phyloP scores from a whole-genome alignment of 2,113 vertebrate genomes.

The Pteronura brasiliensis region DNA sequence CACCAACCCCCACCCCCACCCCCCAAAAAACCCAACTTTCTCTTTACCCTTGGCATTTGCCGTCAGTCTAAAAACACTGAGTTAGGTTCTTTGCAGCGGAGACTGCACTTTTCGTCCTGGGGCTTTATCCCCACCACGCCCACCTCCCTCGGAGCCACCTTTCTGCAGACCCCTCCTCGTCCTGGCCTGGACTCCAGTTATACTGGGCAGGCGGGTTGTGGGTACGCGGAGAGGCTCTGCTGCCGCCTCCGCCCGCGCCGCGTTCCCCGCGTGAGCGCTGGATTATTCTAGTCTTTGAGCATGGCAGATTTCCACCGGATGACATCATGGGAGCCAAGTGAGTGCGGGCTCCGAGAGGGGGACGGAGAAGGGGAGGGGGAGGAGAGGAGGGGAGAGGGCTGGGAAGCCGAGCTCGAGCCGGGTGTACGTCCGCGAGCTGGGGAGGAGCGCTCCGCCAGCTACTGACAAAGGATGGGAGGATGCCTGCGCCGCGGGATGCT shows the following conservation, averaged over 20 bases:
- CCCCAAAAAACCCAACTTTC: slow-evolving; percentile 47
- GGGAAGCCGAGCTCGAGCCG: slow-evolving; percentile 16
- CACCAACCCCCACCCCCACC: too few species aligned
- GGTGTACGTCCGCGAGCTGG: neutral
- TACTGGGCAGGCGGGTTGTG: neutral
- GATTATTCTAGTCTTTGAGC: slow-evolving; percentile 70
- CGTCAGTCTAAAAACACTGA: neutral
- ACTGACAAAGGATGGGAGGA: slow-evolving; percentile 61
- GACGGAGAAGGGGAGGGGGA: slow-evolving; percentile 44
- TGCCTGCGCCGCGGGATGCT: neutral
- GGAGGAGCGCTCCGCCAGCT: slow-evolving; percentile 26
- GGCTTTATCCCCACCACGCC: neutral
- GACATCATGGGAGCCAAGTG: slow-evolving; percentile 78
- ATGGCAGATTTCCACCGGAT: slow-evolving; percentile 76
- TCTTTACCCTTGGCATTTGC: neutral
- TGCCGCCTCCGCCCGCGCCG: neutral
- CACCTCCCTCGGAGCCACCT: neutral
- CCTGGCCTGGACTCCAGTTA: neutral
- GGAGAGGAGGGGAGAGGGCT: slow-evolving; percentile 9
- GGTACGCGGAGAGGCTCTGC: neutral
- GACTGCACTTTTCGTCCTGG: neutral
- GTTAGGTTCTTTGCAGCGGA: neutral
- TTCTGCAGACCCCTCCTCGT: neutral
- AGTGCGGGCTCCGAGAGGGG: slow-evolving; percentile 65
- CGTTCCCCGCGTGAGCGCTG: slow-evolving; percentile 43